Evolutionary conservation across 2,797 vertebrate species (phyloP), one percentile per base, ranked within the genome.

Genomic region (Tangara arthus): DNA sequence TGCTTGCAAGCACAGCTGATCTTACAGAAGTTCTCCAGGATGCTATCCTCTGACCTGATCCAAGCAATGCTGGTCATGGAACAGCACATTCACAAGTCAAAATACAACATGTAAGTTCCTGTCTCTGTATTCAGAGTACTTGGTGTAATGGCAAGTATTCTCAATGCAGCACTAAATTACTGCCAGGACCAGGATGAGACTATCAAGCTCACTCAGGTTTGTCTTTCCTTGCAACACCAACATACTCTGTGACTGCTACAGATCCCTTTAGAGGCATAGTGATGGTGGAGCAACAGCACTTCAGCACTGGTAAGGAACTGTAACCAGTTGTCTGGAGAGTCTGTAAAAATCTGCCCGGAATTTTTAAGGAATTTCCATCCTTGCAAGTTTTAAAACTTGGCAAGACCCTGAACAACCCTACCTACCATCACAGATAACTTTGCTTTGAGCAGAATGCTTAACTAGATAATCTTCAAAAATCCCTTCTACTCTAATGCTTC

Each of bases 231-330:
- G 57, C n/a, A 69, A 49, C 23, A 60, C 17, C 42, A 82, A 34
- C 20, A 27, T 3, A 22, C 8, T 72, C 44, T 28, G 2, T 3
- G 47, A 30, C 39, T 34, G 64, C 80, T 44, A 28, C n/a, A 86
- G 64, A 26, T 28, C 11, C 41, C 11, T 60, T 69, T 4, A 39
- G 56, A 22, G n/a, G 34, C n/a, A 23, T 0, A 16, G 55, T 21
- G 35, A 55, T 24, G 12, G 68, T 11, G 12, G 19, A 65, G 27
- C 26, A 78, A 47, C 49, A 68, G 57, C 61, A 82, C 3, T 27
- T 60, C 57, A 32, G 39, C 1, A 1, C 32, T 21, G 9, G 60
- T 0, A 0, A 82, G 16, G 34, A 57, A 61, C 2, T 46, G 12
- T 15, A 70, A 69, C 12, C 53, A 63, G 11, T 1, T 56, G 28